Evolutionary conservation across 2,797 vertebrate genomes (phyloP).

Genomic region (Cuculus canorus): DNA sequence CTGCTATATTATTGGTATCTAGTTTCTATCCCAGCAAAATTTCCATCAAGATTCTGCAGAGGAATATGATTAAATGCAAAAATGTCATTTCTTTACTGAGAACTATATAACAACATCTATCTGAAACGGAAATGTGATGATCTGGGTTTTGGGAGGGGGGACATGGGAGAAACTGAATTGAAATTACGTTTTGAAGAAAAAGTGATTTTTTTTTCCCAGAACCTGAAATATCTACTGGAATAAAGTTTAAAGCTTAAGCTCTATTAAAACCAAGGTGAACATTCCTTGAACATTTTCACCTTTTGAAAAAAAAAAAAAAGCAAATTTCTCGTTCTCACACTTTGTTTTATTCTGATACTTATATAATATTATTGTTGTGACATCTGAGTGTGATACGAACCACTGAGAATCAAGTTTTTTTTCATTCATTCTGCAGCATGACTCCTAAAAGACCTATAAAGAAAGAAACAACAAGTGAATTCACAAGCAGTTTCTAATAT

Average conservation of each 20-base stretch:
- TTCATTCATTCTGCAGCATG: background rate
- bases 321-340: background rate
- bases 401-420: background rate
- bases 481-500: background rate
- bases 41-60: background rate
- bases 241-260: background rate
- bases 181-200: background rate
- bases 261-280: background rate
- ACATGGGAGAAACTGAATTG: background rate
- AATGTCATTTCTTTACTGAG: background rate
- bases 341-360: background rate
- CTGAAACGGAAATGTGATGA: background rate
- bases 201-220: background rate
- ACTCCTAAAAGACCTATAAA: background rate
- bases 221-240: background rate
- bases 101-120: background rate
- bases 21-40: background rate
- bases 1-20: background rate
- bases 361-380: background rate
- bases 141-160: background rate
- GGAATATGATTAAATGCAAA: background rate
- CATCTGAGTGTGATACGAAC: background rate
- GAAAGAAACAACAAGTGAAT: background rate
- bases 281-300: fast-evolving
- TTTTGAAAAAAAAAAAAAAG: background rate